Base-by-base conservation (phyloP, 1,140 invertebrate species). In the Megalonaias nervosa region DNA sequence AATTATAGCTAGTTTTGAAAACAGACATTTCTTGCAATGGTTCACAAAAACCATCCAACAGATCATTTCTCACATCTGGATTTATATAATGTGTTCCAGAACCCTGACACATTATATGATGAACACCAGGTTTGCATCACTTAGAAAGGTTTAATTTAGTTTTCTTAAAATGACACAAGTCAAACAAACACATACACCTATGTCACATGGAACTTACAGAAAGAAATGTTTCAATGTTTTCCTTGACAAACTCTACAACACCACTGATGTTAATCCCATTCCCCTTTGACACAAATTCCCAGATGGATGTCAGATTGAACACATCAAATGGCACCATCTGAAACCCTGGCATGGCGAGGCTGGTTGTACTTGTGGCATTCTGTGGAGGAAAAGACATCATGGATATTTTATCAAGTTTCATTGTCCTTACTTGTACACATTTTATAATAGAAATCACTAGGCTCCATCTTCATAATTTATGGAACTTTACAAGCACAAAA, bases 201-300 rank as follows among this genome's bases (percentile, higher is more conserved):
- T 48, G 38, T 9, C 11, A 26, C 12, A 21, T 48, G 9, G 4
- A 12, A 85, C 91, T 87, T 85, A 99, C 94, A 3, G 96, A 96
- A 81, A 96, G 93, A 26, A 99, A 92, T 0, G 95, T 97, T 48
- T 96, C 97, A 64, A 99, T 93, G 91, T 99, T 99, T 62, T 97
- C 96, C 90, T 96, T 95, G 5, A 96, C 94, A 92, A 98, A 97
- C 13, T 81, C 76, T 17, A 88, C 79, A 21, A 84, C 72, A 59
- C 80, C 80, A 59, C 83, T 77, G 23, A 88, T 72, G 75, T 89
- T 86, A 31, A 89, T 87, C 23, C 81, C 79, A 72, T 87, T 94
- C 79, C 97, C 94, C n/a, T 94, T 93, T 88, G 94, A 94, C 19
- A 96, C 91, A 77, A 94, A 93, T 64, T 94, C 94, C 69, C 95